Percentiles rank a stretch among this genome's conserved stretches.
phyloP scores from a whole-genome alignment of 2,797 vertebrate genomes.

The Falco rusticolus region DNA sequence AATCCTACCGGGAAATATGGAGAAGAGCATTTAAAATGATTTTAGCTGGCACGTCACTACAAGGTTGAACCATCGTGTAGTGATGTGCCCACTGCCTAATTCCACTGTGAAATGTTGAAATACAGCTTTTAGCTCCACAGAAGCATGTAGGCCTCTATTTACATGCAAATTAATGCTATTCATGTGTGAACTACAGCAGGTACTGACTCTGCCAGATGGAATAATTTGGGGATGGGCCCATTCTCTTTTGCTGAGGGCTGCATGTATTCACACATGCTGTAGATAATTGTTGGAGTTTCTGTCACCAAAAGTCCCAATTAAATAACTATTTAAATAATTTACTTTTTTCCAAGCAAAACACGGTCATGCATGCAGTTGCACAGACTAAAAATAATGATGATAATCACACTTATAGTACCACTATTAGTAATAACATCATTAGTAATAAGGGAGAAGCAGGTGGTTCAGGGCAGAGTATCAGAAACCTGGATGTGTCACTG shows the following conservation, averaged over 20 bases:
- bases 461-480: not conserved
- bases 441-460: conserved; percentile 28
- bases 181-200: conserved; percentile 82
- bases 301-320: conserved; percentile 60
- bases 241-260: conserved; percentile 71
- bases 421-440: not conserved
- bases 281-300: conserved; percentile 58
- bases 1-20: conserved; percentile 73
- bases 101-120: conserved; percentile 80
- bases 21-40: conserved; percentile 76
- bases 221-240: conserved; percentile 78
- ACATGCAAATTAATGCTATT: conserved; percentile 83
- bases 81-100: conserved; percentile 77
- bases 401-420: not conserved
- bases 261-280: conserved; percentile 51
- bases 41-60: conserved; percentile 75
- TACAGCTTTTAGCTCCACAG: conserved; percentile 77
- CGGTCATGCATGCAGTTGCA: conserved; percentile 11
- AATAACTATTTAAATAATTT: conserved; percentile 72
- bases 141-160: conserved; percentile 80
- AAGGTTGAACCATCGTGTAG: conserved; percentile 70
- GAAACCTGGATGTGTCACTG: not conserved
- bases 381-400: conserved; percentile 25
- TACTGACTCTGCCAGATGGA: conserved; percentile 80
- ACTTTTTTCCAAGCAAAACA: conserved; percentile 30